phyloP scores from a whole-genome alignment of 1,140 invertebrate species.

The Babylonia areolata region DNA sequence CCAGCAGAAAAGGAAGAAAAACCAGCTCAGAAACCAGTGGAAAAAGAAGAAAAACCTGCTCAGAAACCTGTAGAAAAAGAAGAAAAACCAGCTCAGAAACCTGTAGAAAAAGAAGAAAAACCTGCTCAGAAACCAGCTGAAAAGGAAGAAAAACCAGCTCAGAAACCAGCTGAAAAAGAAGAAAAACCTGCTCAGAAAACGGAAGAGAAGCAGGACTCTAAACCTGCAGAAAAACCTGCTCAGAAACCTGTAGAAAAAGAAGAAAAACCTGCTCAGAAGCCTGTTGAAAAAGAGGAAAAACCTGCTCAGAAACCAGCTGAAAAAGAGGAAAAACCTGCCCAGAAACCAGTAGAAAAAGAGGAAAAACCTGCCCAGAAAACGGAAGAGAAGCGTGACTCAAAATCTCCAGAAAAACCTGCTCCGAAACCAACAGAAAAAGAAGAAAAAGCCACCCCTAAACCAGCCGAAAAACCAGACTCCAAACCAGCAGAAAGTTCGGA shows the following conservation, averaged over 20 bases:
- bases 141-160: background rate
- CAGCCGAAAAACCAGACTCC: conserved; percentile 10
- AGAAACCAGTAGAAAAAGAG: background rate
- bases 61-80: background rate
- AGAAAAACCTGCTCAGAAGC: background rate
- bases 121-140: background rate
- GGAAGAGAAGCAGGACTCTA: background rate
- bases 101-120: background rate
- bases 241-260: background rate
- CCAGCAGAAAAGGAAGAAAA: background rate
- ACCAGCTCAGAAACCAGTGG: background rate
- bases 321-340: background rate
- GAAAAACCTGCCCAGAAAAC: conserved; percentile 1
- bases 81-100: conserved; percentile 14
- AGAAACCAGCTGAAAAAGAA: background rate
- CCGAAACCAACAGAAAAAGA: conserved; percentile 17
- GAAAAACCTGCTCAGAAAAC: background rate
- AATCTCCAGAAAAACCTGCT: background rate
- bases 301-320: background rate
- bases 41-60: conserved; percentile 22
- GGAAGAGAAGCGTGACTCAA: background rate
- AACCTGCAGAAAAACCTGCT: background rate
- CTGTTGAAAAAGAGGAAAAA: too few relatives aligned
- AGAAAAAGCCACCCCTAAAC: background rate
- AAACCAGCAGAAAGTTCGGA: conserved; percentile 22